These are phyloP conservation scores for Etia nguti DNA, from an alignment of 2,113 vertebrate genomes.

Conservation along the genomic window DNA sequence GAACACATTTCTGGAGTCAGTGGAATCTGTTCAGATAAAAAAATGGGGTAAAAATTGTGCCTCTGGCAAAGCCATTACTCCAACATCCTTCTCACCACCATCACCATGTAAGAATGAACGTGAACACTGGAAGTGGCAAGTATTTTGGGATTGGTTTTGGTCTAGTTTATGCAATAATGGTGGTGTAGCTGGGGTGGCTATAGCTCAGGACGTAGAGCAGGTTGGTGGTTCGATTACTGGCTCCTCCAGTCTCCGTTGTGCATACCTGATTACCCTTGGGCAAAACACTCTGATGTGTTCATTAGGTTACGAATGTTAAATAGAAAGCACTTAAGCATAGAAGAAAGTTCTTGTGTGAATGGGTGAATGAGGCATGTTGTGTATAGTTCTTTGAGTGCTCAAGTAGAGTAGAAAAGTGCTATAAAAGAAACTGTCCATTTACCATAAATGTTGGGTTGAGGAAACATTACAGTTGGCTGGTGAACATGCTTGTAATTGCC, in stretches of 20 bases:
- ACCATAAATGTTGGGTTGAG: background rate
- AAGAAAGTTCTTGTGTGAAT: background rate
- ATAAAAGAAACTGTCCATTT: background rate
- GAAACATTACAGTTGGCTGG: background rate
- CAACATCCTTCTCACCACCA: background rate
- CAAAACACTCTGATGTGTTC: background rate
- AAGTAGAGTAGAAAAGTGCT: background rate
- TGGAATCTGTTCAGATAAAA: background rate
- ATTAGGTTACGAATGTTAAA: background rate
- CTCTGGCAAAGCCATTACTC: background rate
- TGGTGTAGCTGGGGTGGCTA: background rate
- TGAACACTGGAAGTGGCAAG: background rate
- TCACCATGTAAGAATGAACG: background rate
- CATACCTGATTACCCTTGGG: background rate
- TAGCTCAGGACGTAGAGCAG: background rate
- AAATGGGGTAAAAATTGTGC: background rate
- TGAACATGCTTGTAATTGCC: background rate
- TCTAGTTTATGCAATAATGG: background rate
- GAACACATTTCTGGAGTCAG: background rate
- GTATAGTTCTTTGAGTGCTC: background rate
- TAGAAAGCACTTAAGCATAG: background rate
- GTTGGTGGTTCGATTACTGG: background rate
- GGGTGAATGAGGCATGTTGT: background rate
- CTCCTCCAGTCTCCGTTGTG: background rate
- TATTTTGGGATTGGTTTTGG: background rate